A percentile compares a stretch with the other conserved stretches of the same genome.
Evolutionary conservation across 2,797 vertebrate genomes (phyloP).

Genomic region (Melanotaenia pygmaea): DNA sequence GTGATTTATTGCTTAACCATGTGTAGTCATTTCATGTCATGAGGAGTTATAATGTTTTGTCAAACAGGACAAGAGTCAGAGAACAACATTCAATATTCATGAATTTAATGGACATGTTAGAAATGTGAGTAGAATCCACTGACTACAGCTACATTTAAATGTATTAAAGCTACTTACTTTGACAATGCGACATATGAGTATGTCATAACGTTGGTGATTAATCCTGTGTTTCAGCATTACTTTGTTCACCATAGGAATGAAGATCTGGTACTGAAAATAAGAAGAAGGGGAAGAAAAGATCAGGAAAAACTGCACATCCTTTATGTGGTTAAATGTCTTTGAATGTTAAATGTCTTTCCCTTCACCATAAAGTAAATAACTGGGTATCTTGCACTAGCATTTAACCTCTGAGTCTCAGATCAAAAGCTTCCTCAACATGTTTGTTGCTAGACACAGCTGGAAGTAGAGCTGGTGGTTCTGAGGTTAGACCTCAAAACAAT

Average conservation of each 20-base stretch:
- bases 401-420: conserved; percentile 58
- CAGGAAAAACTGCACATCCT: conserved; percentile 43
- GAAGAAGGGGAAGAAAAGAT: conserved; percentile 31
- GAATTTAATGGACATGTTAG: neutral
- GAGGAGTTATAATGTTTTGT: neutral
- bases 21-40: conserved; percentile 10
- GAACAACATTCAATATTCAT: neutral
- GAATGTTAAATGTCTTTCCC: conserved; percentile 32
- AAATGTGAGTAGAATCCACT: neutral
- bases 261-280: conserved; percentile 93
- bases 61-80: neutral
- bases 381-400: conserved; percentile 50
- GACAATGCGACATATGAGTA: conserved; percentile 97
- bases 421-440: conserved; percentile 66
- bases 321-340: conserved; percentile 51
- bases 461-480: conserved; percentile 52
- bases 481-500: conserved; percentile 49
- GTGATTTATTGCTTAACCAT: conserved; percentile 18
- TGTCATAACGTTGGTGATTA: conserved; percentile 96
- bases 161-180: conserved; percentile 84
- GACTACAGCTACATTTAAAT: neutral
- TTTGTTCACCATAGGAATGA: conserved; percentile 99
- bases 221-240: conserved; percentile 95
- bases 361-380: conserved; percentile 61
- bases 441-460: conserved; percentile 58